Base-by-base conservation (phyloP, 2,797 vertebrate species). In the Crenuchus spilurus region DNA sequence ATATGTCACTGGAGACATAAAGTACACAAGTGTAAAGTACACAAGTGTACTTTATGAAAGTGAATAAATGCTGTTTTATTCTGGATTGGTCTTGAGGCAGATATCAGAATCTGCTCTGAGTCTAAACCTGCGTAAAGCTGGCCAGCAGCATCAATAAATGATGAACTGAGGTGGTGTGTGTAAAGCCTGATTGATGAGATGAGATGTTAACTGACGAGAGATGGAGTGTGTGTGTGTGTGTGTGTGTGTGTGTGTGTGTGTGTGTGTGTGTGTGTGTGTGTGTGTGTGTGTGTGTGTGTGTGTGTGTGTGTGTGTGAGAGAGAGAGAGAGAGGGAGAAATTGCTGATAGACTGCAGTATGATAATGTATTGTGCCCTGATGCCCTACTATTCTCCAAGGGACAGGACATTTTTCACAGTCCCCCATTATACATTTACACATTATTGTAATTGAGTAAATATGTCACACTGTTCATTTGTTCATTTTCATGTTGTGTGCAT, bases 321-420 rank as follows among this genome's bases (percentile, higher is more conserved):
- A 48, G 18, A 31, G 1, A 44, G 31, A 33, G n/a, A 14, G 51
- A 37, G 31, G 10, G 39, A 70, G 28, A 54, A 39, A 11, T 51
- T 67, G 74, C 67, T 79, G 74, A 62, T n/a, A 13, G 74, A 14
- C 22, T 65, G 71, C 42, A 75, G 67, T 49, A 75, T 66, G 72
- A 31, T 70, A 76, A 68, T 77, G 44, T 61, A 42, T 58, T 35
- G 10, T 60, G 66, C 42, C 64, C 70, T 31, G 35, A 41, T 63
- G 74, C 39, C 62, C 74, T 22, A 14, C 39, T 24, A 20, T 54
- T 33, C 73, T 70, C 52, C 44, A 54, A 31, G 49, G 42, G 62
- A 30, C n/a, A 57, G 35, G 64, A 20, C 26, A 58, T 65, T 51
- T 26, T 65, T 64, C 37, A 55, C 74, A 64, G 18, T 18, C 26